A percentile compares a stretch with the other conserved stretches of the same genome.
phyloP scores from a whole-genome alignment of 2,888 invertebrate genomes.

The Drosophila fungiperda region DNA sequence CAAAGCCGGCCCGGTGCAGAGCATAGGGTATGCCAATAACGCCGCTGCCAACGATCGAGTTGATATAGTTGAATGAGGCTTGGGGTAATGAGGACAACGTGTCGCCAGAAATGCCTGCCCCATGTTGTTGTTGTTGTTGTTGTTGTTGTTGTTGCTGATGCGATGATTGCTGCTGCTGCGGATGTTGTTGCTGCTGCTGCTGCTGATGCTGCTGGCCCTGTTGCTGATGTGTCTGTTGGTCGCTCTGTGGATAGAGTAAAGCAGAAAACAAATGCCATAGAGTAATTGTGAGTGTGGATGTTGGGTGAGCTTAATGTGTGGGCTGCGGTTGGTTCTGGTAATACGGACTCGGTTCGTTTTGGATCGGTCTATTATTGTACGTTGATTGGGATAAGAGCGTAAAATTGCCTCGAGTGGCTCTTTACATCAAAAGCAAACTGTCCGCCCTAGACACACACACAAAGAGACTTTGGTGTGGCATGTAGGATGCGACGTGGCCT shows the following conservation, averaged over 20 bases:
- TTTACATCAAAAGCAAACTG: conserved; percentile 71
- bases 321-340: conserved; percentile 21
- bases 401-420: conserved; percentile 75
- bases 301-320: neutral
- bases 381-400: conserved; percentile 74
- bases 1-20: conserved; percentile 92
- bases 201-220: conserved; percentile 65
- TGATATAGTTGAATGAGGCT: conserved; percentile 94
- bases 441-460: conserved; percentile 26
- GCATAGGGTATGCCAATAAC: conserved; percentile 95
- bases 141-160: conserved; percentile 56
- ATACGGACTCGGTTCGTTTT: conserved; percentile 17
- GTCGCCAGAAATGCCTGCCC: conserved; percentile 82
- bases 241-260: conserved; percentile 62
- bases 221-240: conserved; percentile 77
- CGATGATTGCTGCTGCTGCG: conserved; percentile 59
- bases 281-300: conserved; percentile 30
- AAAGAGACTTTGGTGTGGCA: conserved; percentile 37
- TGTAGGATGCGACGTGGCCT: conserved; percentile 47
- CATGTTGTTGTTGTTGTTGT: conserved; percentile 55
- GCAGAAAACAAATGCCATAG: conserved; percentile 54
- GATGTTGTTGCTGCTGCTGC: conserved; percentile 50
- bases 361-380: conserved; percentile 59
- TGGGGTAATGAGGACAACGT: conserved; percentile 89
- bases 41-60: conserved; percentile 94